phyloP scores from a whole-genome alignment of 2,888 invertebrate genomes.

The Trypoxylon attenuatum region DNA sequence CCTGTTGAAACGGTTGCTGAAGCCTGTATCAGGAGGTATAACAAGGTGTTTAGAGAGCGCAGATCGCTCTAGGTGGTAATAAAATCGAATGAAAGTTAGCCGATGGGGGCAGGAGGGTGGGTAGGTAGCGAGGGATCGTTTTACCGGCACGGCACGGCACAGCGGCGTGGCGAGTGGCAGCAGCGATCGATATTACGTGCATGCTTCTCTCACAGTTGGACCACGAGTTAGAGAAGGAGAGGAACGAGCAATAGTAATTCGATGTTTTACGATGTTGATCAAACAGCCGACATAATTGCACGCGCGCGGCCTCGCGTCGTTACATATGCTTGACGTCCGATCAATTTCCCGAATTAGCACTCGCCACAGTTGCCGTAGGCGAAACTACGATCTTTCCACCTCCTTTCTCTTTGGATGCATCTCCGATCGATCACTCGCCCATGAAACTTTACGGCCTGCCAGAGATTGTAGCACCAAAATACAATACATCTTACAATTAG shows the following conservation, averaged over 20 bases:
- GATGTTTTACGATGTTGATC: conserved; percentile 31
- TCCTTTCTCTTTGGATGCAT: no score
- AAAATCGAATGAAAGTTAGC: conserved; percentile 34
- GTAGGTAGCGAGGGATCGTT: conserved; percentile 1
- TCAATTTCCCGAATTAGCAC: not conserved
- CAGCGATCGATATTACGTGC: conserved; percentile 30
- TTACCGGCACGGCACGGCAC: no score
- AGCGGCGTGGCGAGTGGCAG: conserved; percentile 4
- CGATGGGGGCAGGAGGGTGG: no score
- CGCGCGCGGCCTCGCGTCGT: conserved; percentile 9
- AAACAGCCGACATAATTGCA: conserved; percentile 39
- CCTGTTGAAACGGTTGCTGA: no score
- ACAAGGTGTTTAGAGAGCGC: conserved; percentile 14
- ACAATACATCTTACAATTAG: no score
- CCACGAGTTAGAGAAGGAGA: no score
- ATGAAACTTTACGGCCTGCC: no score
- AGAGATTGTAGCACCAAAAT: no score
- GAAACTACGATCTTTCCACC: no score
- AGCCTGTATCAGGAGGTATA: conserved; percentile 1
- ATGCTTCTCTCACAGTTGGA: conserved; percentile 10
- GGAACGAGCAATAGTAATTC: conserved; percentile 22
- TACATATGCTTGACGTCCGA: conserved; percentile 25
- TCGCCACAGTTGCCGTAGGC: not conserved
- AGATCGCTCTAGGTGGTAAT: conserved; percentile 6
- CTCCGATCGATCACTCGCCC: no score